These are phyloP conservation scores for Heteromyza rotundicornis DNA, from an alignment of 2,888 invertebrate genomes.

Conservation along the genomic window DNA sequence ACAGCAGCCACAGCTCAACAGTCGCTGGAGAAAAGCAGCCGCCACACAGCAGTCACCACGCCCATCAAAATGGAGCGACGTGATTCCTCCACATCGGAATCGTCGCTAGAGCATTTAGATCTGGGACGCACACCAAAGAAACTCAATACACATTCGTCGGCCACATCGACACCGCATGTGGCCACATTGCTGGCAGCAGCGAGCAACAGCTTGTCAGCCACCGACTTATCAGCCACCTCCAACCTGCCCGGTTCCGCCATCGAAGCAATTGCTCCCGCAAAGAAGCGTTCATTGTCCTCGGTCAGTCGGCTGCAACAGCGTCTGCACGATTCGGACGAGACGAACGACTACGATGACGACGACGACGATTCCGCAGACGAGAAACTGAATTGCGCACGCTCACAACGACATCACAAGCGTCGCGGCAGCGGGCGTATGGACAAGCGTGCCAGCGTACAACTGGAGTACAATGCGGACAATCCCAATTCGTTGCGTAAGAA, in stretches of 20 bases:
- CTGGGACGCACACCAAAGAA: constrained; percentile 58
- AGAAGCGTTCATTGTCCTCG: background rate
- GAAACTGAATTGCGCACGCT: constrained; percentile 19
- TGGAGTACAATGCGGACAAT: constrained; percentile 48
- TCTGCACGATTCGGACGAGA: constrained; percentile 34
- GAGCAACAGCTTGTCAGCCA: background rate
- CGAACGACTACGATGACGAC: constrained; percentile 51
- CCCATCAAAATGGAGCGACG: constrained; percentile 57
- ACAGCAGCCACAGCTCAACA: constrained; percentile 21
- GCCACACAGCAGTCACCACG: constrained; percentile 10
- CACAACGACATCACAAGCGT: constrained; percentile 51
- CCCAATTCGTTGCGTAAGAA: constrained; percentile 59
- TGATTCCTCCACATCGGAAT: constrained; percentile 60
- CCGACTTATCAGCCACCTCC: constrained; percentile 38
- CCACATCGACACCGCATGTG: constrained; percentile 50
- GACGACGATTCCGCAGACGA: constrained; percentile 45
- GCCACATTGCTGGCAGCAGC: background rate
- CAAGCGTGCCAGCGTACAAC: constrained; percentile 42
- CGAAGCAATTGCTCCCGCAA: constrained; percentile 11
- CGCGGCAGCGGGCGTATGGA: constrained; percentile 40
- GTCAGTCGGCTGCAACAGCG: constrained; percentile 19
- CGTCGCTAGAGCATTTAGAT: constrained; percentile 61
- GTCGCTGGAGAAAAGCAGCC: constrained; percentile 1
- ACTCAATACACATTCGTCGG: constrained; percentile 42
- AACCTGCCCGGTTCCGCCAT: constrained; percentile 32